phyloP scores from a whole-genome alignment of 2,888 invertebrate species.

The Lymantria dispar region DNA sequence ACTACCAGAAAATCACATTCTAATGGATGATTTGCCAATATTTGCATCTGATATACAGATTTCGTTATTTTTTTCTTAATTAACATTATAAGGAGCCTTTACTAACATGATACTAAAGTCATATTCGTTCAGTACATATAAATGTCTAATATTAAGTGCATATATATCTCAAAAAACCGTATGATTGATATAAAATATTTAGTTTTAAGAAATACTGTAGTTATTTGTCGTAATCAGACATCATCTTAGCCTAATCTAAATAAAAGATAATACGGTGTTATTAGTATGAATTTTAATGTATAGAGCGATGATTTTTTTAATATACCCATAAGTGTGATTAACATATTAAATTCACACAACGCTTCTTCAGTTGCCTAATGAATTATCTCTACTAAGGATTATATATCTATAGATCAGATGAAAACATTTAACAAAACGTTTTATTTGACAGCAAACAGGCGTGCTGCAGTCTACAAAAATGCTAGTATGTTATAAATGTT shows the following conservation, averaged over 20 bases:
- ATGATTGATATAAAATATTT: slow-evolving; percentile 1
- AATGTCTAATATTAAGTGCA: too few species aligned
- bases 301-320: neutral
- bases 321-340: neutral
- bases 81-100: too few species aligned
- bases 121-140: too few species aligned
- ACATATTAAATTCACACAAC: neutral
- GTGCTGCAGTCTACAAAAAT: slow-evolving; percentile 25
- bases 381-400: neutral
- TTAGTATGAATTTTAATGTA: neutral
- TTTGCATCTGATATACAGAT: too few species aligned
- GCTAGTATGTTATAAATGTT: slow-evolving; percentile 18
- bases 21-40: too few species aligned
- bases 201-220: slow-evolving; percentile 6
- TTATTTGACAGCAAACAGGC: slow-evolving; percentile 8
- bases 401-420: neutral
- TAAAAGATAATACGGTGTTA: too few species aligned
- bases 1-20: too few species aligned
- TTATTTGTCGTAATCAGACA: slow-evolving; percentile 11
- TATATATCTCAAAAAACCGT: too few species aligned
- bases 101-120: too few species aligned
- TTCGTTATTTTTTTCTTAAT: too few species aligned
- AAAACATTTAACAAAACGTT: slow-evolving; percentile 12
- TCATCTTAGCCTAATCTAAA: neutral
- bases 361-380: neutral